Percentiles rank a stretch among this genome's conserved stretches.
These are phyloP conservation scores for Battus philenor DNA, from an alignment of 1,140 invertebrate species.

Conservation along the genomic window DNA sequence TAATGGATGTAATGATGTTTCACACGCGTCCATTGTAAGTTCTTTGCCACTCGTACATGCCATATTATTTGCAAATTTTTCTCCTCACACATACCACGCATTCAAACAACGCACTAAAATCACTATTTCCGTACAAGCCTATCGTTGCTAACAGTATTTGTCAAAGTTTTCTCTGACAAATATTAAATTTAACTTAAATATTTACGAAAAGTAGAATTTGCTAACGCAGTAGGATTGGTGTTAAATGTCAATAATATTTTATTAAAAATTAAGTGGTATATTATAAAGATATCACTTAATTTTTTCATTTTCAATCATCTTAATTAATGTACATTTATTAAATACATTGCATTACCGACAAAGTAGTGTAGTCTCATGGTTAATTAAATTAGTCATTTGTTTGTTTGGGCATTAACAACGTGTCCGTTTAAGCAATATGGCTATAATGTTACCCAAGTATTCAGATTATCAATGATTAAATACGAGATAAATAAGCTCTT, in stretches of 20 bases:
- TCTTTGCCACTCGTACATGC: background rate
- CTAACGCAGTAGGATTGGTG: too few species aligned
- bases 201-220: too few species aligned
- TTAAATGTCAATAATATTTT: too few species aligned
- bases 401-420: constrained; percentile 5
- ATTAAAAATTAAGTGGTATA: too few species aligned
- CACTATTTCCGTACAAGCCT: background rate
- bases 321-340: background rate
- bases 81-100: background rate
- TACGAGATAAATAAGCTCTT: constrained; percentile 37
- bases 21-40: constrained; percentile 1
- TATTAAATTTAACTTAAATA: too few species aligned
- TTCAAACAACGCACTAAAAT: background rate
- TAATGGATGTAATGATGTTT: background rate
- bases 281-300: too few species aligned
- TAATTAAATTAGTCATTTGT: constrained; percentile 12
- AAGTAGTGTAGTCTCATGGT: background rate
- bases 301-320: background rate
- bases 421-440: constrained; percentile 23
- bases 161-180: too few species aligned
- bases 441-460: constrained; percentile 18
- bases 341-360: background rate
- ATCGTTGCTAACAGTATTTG: constrained; percentile 1
- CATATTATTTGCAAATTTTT: constrained; percentile 7
- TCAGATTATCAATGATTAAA: constrained; percentile 37